phyloP scores from a whole-genome alignment of 2,113 vertebrate genomes.

The Poeciliopsis retropinna region DNA sequence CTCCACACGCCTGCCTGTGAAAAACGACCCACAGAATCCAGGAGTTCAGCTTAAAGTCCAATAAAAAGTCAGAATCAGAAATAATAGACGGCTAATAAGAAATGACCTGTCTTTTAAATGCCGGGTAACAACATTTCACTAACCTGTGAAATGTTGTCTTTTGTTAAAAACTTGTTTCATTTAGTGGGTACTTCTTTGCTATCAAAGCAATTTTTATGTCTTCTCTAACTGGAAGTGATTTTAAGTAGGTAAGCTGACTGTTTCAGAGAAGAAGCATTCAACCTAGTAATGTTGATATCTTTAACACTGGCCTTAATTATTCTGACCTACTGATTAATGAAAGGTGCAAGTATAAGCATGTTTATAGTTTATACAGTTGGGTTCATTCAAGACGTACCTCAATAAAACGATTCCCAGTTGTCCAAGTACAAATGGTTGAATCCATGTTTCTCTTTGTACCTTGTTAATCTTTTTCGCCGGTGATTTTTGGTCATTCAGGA shows the following conservation, averaged over 20 bases:
- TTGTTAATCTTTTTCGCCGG: background rate
- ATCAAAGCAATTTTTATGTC: background rate
- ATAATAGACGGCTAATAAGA: background rate
- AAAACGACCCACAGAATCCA: background rate
- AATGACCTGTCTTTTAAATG: background rate
- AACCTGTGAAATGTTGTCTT: background rate
- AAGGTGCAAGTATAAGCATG: background rate
- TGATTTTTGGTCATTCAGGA: background rate
- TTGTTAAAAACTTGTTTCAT: background rate
- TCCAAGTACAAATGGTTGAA: no score
- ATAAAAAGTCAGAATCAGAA: constrained; percentile 2
- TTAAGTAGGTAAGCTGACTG: background rate
- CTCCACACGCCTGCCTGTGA: background rate
- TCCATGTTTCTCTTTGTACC: background rate
- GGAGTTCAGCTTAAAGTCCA: constrained; percentile 3
- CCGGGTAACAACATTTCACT: background rate
- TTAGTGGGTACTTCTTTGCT: background rate
- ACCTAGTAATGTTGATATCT: background rate
- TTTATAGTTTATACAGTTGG: background rate
- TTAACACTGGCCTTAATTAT: background rate
- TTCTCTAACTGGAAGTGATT: background rate
- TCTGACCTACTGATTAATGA: background rate
- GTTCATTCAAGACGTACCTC: no score
- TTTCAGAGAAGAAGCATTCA: background rate
- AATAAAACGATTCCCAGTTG: no score